Percentiles rank a stretch among this genome's conserved stretches.
phyloP scores from a whole-genome alignment of 2,797 vertebrate genomes.

The Melopsittacus undulatus region DNA sequence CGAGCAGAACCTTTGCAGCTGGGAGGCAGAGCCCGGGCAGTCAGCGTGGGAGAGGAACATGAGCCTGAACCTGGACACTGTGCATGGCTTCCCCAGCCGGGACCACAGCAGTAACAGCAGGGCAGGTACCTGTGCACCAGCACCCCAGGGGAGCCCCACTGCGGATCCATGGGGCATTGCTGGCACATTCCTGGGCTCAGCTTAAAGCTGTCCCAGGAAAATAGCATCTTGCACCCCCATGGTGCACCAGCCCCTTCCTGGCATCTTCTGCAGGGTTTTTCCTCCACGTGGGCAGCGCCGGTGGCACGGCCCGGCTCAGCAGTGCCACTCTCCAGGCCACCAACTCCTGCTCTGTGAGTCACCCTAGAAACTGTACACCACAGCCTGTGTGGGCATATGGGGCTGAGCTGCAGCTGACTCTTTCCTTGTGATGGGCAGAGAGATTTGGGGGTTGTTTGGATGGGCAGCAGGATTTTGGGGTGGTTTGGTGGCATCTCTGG shows the following conservation, averaged over 20 bases:
- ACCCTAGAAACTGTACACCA: too few species aligned
- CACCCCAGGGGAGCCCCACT: fast-evolving
- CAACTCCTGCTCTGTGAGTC: constrained; percentile 80
- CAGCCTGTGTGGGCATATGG: fast-evolving
- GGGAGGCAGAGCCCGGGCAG: constrained; percentile 29
- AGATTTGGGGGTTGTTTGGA: background rate
- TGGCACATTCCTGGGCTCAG: fast-evolving
- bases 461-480: background rate
- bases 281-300: constrained; percentile 71
- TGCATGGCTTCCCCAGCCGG: constrained; percentile 73
- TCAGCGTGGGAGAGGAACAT: background rate
- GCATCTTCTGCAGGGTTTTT: constrained; percentile 77
- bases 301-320: constrained; percentile 47
- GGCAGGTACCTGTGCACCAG: constrained; percentile 65
- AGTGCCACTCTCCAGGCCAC: constrained; percentile 76
- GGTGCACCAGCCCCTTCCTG: background rate
- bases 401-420: background rate
- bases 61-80: background rate
- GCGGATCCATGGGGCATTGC: fast-evolving
- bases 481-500: background rate
- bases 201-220: background rate
- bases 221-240: fast-evolving
- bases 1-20: constrained; percentile 75
- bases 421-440: background rate
- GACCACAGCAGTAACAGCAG: constrained; percentile 87